Evolutionary conservation across 2,113 vertebrate genomes (phyloP).

Genomic region (Megaceryle torquata): DNA sequence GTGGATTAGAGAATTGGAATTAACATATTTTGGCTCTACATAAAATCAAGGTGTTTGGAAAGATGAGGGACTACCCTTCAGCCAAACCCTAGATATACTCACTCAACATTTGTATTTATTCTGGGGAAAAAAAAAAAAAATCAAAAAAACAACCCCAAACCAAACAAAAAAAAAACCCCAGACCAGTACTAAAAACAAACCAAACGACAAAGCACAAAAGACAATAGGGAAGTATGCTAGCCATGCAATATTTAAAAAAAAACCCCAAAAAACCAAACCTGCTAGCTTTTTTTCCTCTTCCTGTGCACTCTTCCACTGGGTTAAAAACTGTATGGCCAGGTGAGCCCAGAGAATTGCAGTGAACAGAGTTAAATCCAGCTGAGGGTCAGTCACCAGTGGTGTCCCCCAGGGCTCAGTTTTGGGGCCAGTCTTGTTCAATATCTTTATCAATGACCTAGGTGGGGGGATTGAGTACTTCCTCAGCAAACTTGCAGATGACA

Average conservation of each 20-base stretch:
- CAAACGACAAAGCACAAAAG: not conserved
- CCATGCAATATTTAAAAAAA: not conserved
- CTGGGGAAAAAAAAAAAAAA: not conserved
- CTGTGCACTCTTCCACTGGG: not conserved
- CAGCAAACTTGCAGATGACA: no score
- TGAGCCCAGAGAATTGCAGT: not conserved
- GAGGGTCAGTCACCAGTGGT: no score
- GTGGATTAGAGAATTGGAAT: not conserved
- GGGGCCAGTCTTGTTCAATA: no score
- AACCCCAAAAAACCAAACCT: not conserved
- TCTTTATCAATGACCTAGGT: no score
- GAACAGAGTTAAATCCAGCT: not conserved
- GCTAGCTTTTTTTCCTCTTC: not conserved
- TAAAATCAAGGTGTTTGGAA: not conserved
- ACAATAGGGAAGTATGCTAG: not conserved
- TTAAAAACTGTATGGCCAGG: not conserved
- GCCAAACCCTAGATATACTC: accelerated
- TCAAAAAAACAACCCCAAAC: no score
- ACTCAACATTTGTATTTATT: not conserved
- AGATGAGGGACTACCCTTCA: not conserved
- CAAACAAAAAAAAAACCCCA: no score
- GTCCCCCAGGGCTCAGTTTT: no score
- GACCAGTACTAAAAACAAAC: no score
- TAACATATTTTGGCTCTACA: not conserved
- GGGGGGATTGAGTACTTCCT: no score